phyloP scores from a whole-genome alignment of 2,113 vertebrate species.

The Anhinga rufa region DNA sequence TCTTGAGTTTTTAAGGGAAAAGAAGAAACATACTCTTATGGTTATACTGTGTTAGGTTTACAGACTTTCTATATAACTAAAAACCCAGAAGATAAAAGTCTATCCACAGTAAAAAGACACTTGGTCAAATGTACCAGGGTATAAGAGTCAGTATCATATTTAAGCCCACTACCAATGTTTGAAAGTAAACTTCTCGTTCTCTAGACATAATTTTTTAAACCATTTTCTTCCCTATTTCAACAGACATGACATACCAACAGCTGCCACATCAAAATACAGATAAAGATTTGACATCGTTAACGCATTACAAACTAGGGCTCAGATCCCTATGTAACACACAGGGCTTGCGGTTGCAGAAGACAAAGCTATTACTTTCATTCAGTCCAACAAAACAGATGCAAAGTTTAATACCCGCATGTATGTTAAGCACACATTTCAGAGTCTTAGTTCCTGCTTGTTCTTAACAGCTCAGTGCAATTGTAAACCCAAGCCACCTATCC shows the following conservation, averaged over 20 bases:
- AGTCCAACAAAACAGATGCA: not conserved
- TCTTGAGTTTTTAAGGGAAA: not conserved
- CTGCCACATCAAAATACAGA: not conserved
- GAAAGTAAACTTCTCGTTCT: not conserved
- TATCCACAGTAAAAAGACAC: not conserved
- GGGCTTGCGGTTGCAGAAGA: not conserved
- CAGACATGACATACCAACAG: not conserved
- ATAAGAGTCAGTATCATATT: not conserved
- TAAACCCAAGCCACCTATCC: not conserved
- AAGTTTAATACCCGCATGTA: not conserved
- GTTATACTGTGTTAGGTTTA: not conserved
- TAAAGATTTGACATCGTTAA: not conserved
- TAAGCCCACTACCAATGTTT: not conserved
- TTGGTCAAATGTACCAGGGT: not conserved
- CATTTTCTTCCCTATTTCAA: not conserved
- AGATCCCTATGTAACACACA: not conserved
- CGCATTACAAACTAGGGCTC: not conserved
- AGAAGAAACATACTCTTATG: not conserved
- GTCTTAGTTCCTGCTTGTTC: not conserved
- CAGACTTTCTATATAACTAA: not conserved
- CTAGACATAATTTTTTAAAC: not conserved
- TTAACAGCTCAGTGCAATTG: not conserved
- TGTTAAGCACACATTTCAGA: not conserved
- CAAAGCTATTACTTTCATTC: not conserved
- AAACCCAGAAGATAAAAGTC: not conserved